Conservation (phyloP, 2,888 invertebrate genomes). For the Rhopalosiphum nymphaeae region DNA sequence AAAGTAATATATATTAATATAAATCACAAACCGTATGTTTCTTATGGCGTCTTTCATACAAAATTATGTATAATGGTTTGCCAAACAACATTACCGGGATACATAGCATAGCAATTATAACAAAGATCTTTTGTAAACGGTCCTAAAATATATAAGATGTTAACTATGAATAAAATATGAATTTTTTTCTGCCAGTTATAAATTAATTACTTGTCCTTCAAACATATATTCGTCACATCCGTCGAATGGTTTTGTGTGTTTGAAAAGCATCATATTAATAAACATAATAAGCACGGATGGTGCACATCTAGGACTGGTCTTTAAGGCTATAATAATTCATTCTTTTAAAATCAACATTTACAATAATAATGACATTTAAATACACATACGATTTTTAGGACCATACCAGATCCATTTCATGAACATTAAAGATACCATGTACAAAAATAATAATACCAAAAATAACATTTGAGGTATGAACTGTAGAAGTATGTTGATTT, state of each 20-base stretch:
- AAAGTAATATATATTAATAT: not conserved
- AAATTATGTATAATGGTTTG: slow-evolving; percentile 79
- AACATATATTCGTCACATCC: slow-evolving; percentile 76
- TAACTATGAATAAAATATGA: not conserved
- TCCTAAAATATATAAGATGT: slow-evolving; percentile 70
- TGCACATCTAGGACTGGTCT: slow-evolving; percentile 75
- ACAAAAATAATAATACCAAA: slow-evolving; percentile 78
- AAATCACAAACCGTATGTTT: slow-evolving; percentile 66
- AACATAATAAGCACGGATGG: slow-evolving; percentile 85
- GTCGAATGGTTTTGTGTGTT: slow-evolving; percentile 72
- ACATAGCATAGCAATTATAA: slow-evolving; percentile 78
- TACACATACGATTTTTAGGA: slow-evolving; percentile 69
- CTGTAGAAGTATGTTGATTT: slow-evolving; percentile 74
- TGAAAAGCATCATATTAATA: slow-evolving; percentile 84
- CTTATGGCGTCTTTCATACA: slow-evolving; percentile 69
- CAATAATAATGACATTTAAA: not conserved
- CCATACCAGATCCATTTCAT: slow-evolving; percentile 79
- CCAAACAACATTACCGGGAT: slow-evolving; percentile 84
- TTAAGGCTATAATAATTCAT: slow-evolving; percentile 70
- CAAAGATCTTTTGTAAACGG: slow-evolving; percentile 76
- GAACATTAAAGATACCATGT: slow-evolving; percentile 77
- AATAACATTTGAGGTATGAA: slow-evolving; percentile 82
- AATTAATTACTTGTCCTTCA: slow-evolving; percentile 69
- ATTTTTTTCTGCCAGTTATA: not conserved
- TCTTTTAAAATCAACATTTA: not conserved